Percentiles rank a stretch among this genome's conserved stretches.
Conservation (phyloP, 2,888 invertebrate species). For the Pegoplata infirma region DNA sequence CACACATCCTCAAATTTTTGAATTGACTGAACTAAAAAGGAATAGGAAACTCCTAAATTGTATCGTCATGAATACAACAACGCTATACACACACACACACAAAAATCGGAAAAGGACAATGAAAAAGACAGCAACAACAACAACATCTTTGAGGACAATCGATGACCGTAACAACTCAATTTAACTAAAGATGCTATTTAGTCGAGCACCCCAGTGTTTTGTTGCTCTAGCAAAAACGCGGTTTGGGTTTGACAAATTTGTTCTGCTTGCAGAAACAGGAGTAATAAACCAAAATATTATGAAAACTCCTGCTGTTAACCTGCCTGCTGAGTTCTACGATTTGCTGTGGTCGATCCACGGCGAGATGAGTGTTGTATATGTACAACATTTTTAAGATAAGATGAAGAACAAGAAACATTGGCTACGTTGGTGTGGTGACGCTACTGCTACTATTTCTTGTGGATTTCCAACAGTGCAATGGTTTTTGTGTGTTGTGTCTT, state of each 20-base stretch:
- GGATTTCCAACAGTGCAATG: slow-evolving; percentile 63
- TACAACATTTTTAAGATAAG: neutral
- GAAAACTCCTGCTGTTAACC: slow-evolving; percentile 62
- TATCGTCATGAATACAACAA: slow-evolving; percentile 60
- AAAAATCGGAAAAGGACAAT: neutral
- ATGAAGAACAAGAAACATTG: slow-evolving; percentile 28
- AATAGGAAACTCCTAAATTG: slow-evolving; percentile 65
- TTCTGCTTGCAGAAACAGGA: slow-evolving; percentile 69
- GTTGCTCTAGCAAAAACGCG: slow-evolving; percentile 66
- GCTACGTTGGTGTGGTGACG: slow-evolving; percentile 67
- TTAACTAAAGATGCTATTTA: slow-evolving; percentile 55
- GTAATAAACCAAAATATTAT: slow-evolving; percentile 75
- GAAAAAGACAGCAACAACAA: slow-evolving; percentile 53
- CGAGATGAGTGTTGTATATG: slow-evolving; percentile 46
- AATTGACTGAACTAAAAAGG: slow-evolving; percentile 20
- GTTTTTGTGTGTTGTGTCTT: slow-evolving; percentile 9
- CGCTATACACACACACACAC: too few relatives aligned
- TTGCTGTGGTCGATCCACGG: slow-evolving; percentile 71
- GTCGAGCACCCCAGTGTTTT: slow-evolving; percentile 49
- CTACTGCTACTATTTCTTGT: slow-evolving; percentile 66
- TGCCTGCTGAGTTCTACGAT: slow-evolving; percentile 72
- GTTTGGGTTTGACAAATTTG: slow-evolving; percentile 59
- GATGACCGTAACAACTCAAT: slow-evolving; percentile 64
- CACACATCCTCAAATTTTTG: neutral
- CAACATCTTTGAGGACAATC: neutral